Evolutionary conservation across 2,113 vertebrate species (phyloP), one percentile per base, ranked within the genome.

Genomic region (Leucosticte australis): DNA sequence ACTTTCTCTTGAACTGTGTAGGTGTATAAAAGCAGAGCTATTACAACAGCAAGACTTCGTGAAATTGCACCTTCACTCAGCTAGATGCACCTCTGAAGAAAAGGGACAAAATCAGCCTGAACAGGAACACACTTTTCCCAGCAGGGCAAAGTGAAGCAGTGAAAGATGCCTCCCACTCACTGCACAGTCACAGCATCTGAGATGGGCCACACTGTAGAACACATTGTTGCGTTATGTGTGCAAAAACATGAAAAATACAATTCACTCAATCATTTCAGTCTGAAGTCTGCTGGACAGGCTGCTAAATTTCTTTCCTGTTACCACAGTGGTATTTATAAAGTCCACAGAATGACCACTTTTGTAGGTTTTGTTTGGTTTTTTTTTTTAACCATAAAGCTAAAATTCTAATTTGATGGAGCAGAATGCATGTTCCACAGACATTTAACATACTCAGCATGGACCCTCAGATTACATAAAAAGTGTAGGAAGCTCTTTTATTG

Each of bases 1-100:
- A 92, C 73, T 68, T 93, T 70, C 35, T 64, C 31, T 73, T 93
- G 88, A 96, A 94, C 68, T 41, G 69, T 57, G 92, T 93, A 75
- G 95, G 92, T 80, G 87, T 95, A 68, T 71, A 89, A 87, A 94
- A 90, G 74, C 75, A 91, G 21, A 70, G 46, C 55, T 94, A 83
- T 83, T 94, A 91, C 59, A 94, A 90, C 95, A 93, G 47, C 28
- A 81, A 83, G 52, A 50, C 64, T 91, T 55, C 0, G 0, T 49
- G 53, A 95, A 96, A 95, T 79, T 87, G 67, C 44, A 83, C 75
- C 53, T 89, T 91, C 62, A 31, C 55, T 81, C 49, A 83, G 47
- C n/a, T 35, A 64, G 76, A 59, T 7, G 1, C 31, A 69, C 69
- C 50, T 94, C 53, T 52, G 64, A 93, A 76, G 41, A 83, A 28